Evolutionary conservation across 2,797 vertebrate genomes (phyloP), one percentile per base, ranked within the genome.

Genomic region (Acrossocheilus wenchowensis): DNA sequence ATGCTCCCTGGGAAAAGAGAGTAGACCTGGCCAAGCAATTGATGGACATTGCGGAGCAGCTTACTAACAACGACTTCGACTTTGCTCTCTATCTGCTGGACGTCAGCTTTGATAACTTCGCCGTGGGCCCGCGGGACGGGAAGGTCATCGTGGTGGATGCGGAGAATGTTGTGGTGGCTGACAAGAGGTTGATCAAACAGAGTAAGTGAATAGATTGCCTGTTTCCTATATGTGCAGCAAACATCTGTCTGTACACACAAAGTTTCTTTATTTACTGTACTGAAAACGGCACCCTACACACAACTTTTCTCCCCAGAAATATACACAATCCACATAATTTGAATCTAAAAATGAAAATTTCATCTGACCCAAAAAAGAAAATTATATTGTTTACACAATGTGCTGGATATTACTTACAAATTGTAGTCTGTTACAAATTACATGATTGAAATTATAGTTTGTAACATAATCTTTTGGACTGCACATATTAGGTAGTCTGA

Each of bases 61-160:
- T 99, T 90, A 99, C 98, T 88, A 99, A 99, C 94, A 99, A 99
- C 90, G 98, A 99, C 96, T 99, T 99, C 91, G 98, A 99, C 91
- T 99, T 99, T 87, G 98, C 98, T 85, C 98, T 99, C 94, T 99
- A 99, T 96, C 97, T 99, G 95, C 96, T 99, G 45, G 98, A 99
- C 2, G 98, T 99, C 95, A 99, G 98, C 95, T 99, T 99, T 30
- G 98, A 99, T 92, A 99, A 99, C 94, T 99, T 99, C 36, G 98
- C 98, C 2, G 98, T 99, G 81, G 98, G 98, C 88, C 97, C 97
- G 0, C 96, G 98, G 83, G 98, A 99, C 62, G 98, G 98, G 62
- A 99, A 98, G 89, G 98, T 99, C 90, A 99, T 99, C 89, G 97
- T 99, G 8, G 97, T 99, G 14, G 98, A 99, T 85, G 98, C 98